Percentiles rank a stretch among this genome's conserved stretches.
phyloP scores from a whole-genome alignment of 2,797 vertebrate genomes.

The Oreortyx pictus region DNA sequence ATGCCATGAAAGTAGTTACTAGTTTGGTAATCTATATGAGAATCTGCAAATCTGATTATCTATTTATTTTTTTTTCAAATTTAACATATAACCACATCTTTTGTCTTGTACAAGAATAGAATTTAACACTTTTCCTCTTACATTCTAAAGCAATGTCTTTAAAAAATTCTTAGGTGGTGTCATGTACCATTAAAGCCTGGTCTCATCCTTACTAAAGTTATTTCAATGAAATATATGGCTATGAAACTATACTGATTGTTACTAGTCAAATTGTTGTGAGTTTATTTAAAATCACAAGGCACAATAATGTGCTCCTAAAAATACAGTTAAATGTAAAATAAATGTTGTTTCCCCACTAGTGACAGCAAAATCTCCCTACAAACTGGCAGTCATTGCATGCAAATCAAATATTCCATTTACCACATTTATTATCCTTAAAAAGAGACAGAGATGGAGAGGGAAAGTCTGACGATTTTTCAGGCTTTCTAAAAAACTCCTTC shows the following conservation, averaged over 20 bases:
- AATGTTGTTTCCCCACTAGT: background rate
- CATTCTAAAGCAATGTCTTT: background rate
- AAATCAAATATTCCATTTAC: background rate
- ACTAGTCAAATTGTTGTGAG: background rate
- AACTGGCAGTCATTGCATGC: background rate
- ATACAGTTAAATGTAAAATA: background rate
- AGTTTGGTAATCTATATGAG: background rate
- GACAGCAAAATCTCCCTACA: background rate
- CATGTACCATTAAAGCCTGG: background rate
- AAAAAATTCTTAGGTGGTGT: background rate
- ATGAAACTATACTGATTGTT: background rate
- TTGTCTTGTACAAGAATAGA: background rate
- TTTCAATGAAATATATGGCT: background rate
- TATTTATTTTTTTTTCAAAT: background rate
- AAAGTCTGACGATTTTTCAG: background rate
- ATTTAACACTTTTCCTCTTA: background rate
- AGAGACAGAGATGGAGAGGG: background rate
- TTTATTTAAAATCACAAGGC: background rate
- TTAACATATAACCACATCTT: background rate
- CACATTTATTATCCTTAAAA: background rate
- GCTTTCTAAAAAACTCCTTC: background rate
- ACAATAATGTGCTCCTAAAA: background rate
- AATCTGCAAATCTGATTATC: conserved; percentile 11
- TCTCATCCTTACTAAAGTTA: background rate
- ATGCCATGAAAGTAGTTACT: background rate